A percentile compares a stretch with the other conserved stretches of the same genome.
phyloP scores from a whole-genome alignment of 1,140 invertebrate species.

The Agraylea sexmaculata region DNA sequence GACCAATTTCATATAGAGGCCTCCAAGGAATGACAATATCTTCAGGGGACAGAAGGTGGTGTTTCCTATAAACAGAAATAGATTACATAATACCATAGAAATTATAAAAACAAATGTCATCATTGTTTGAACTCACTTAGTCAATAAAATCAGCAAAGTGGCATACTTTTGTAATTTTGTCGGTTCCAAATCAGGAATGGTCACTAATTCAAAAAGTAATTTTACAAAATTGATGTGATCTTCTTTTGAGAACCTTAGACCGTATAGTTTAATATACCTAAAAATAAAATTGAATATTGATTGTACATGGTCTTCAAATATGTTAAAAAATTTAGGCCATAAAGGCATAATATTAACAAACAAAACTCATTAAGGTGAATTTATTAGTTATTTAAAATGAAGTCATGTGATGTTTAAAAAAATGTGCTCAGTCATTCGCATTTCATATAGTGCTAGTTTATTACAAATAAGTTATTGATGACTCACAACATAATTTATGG shows the following conservation, averaged over 20 bases:
- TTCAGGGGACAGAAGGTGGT: conserved; percentile 58
- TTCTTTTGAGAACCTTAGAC: conserved; percentile 77
- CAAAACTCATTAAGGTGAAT: too few species aligned
- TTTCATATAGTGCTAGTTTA: too few species aligned
- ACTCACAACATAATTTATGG: too few species aligned
- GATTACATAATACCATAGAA: conserved; percentile 8
- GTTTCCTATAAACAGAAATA: conserved; percentile 50
- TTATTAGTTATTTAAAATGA: too few species aligned
- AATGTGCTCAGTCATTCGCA: too few species aligned
- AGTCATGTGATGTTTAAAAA: too few species aligned
- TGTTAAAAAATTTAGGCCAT: not conserved
- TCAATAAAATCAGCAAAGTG: conserved; percentile 31
- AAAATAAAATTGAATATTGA: too few species aligned
- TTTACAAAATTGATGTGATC: conserved; percentile 85
- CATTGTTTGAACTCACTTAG: conserved; percentile 10
- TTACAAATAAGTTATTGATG: too few species aligned
- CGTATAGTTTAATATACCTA: conserved; percentile 75
- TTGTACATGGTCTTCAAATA: conserved; percentile 13
- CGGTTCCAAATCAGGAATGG: conserved; percentile 65
- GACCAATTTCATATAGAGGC: conserved; percentile 64
- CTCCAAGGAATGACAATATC: conserved; percentile 78
- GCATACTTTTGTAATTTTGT: conserved; percentile 57
- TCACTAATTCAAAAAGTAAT: conserved; percentile 64
- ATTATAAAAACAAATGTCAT: conserved; percentile 1
- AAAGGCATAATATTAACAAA: too few species aligned